A percentile compares a stretch with the other conserved stretches of the same genome.
These are phyloP conservation scores for Microplitis demolitor DNA, from an alignment of 1,140 invertebrate genomes.

Conservation along the genomic window DNA sequence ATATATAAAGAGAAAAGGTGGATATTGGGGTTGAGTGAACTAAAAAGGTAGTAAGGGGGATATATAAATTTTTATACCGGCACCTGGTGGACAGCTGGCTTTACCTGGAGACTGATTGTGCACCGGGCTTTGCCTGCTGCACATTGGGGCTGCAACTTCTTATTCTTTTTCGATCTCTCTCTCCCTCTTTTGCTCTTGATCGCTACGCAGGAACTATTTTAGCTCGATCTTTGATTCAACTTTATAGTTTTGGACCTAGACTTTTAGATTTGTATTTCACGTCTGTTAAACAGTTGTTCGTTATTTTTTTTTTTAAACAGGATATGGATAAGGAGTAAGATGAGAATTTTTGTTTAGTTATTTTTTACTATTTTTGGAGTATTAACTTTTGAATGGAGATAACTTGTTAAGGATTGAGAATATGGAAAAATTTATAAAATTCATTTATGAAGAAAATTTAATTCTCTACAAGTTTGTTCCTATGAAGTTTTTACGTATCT, in stretches of 20 bases:
- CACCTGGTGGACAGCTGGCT: constrained; percentile 56
- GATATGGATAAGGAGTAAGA: too few species aligned
- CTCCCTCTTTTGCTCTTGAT: neutral
- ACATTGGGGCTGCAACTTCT: constrained; percentile 2
- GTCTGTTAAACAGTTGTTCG: too few species aligned
- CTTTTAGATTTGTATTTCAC: neutral
- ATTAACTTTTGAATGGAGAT: too few species aligned
- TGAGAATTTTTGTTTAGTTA: too few species aligned
- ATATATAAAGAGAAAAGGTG: neutral
- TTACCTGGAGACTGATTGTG: constrained; percentile 44
- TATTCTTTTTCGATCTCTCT: neutral
- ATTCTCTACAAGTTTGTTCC: too few species aligned
- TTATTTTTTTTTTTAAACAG: too few species aligned
- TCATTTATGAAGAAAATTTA: too few species aligned
- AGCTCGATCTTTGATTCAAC: neutral
- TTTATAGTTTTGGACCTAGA: neutral
- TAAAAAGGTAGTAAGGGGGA: constrained; percentile 26
- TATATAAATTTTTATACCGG: too few species aligned
- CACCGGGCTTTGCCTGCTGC: constrained; percentile 40
- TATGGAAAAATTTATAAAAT: too few species aligned
- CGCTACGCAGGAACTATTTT: neutral
- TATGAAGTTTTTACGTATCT: too few species aligned
- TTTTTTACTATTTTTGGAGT: too few species aligned
- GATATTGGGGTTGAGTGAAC: constrained; percentile 17
- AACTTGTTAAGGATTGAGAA: too few species aligned